Evolutionary conservation across 2,888 invertebrate genomes (phyloP), one percentile per base, ranked within the genome.

Genomic region (Caenorhabditis angaria): DNA sequence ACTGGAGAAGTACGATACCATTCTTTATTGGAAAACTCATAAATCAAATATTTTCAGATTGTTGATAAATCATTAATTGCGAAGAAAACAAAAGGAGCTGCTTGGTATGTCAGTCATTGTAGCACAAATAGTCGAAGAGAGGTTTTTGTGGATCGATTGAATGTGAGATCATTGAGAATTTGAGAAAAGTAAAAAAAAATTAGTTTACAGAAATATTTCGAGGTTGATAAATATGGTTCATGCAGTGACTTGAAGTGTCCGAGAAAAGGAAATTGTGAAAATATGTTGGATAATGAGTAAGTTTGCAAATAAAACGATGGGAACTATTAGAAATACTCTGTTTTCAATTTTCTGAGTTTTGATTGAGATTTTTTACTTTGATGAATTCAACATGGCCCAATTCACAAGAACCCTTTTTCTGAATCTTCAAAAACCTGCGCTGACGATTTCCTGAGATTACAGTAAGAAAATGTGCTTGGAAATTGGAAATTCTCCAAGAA

Each of bases 41-140:
- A n/a, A n/a, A n/a, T n/a, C n/a, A 48, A 12, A 4, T 48, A 10
- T 60, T 41, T 70, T 24, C 29, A 75, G 70, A 41, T 70, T 6
- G 62, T 70, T 2, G 66, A 72, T 22, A 57, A 53, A 1, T 27
- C 54, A 10, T 25, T 78, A 22, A 66, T 83, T 8, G 18, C 61
- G 25, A 76, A 76, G 5, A 85, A 85, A 66, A 76, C 62, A 20
- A 85, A 84, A 65, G 70, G 70, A 28, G 82, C 77, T 18, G 82
- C 83, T 2, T 85, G 86, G 86, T 84, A 83, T 61, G 86, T 86
- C 32, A 80, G 81, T 57, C 85, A 86, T 64, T 86, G 86, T 73
- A 53, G 48, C 10, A 85, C 86, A 22, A 74, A 77, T 55, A 82
- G 82, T 50, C 54, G 57, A 25, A 48, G 85, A 57, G 86, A 86